A percentile compares a stretch with the other conserved stretches of the same genome.
Evolutionary conservation across 2,113 vertebrate species (phyloP).

Genomic region (Nestor notabilis): DNA sequence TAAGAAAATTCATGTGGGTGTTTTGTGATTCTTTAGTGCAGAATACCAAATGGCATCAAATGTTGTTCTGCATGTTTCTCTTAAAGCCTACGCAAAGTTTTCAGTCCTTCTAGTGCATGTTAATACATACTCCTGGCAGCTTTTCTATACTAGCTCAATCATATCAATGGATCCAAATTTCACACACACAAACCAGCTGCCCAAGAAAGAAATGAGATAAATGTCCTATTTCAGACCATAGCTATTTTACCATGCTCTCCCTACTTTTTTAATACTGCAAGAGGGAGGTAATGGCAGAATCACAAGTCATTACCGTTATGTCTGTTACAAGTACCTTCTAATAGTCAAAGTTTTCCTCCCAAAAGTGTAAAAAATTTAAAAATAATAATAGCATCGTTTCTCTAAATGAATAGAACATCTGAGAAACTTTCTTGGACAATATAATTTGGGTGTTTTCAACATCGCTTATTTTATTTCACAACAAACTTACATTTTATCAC

Average conservation of each 20-base stretch:
- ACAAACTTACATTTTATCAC: slow-evolving; percentile 74
- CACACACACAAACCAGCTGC: neutral
- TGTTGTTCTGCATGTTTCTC: neutral
- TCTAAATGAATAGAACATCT: slow-evolving; percentile 19
- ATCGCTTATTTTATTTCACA: slow-evolving; percentile 63
- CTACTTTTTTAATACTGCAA: neutral
- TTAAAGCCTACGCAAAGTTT: slow-evolving; percentile 9
- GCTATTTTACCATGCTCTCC: neutral
- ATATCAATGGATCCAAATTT: neutral
- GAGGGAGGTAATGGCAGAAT: neutral
- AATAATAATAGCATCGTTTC: neutral
- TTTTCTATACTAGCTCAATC: neutral
- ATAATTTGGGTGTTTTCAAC: slow-evolving; percentile 65
- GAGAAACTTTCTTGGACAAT: slow-evolving; percentile 52
- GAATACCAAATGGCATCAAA: slow-evolving; percentile 18
- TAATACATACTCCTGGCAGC: neutral
- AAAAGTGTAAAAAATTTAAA: neutral
- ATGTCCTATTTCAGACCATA: neutral
- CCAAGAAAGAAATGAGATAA: neutral
- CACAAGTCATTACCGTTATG: fast-evolving
- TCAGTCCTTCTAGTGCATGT: neutral
- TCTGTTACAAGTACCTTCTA: neutral
- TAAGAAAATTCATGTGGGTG: neutral
- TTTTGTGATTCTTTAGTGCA: neutral
- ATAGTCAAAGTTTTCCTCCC: neutral